phyloP scores from a whole-genome alignment of 2,888 invertebrate species.

The Marasmarcha lunaedactyla region DNA sequence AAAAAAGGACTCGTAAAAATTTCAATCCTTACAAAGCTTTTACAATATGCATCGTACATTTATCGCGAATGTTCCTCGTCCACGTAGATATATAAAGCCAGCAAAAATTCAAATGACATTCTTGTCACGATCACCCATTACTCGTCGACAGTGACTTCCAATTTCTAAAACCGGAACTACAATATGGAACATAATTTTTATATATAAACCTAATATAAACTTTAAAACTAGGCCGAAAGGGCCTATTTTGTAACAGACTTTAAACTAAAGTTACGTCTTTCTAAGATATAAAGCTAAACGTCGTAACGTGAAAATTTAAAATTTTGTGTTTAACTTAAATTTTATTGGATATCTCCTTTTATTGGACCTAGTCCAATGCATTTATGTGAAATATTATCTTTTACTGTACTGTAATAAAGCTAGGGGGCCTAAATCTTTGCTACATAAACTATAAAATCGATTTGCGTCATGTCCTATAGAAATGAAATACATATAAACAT shows the following conservation, averaged over 20 bases:
- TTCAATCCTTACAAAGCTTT: too few relatives aligned
- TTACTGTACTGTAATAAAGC: too few relatives aligned
- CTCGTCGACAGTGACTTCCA: constrained; percentile 68
- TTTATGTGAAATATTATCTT: constrained; percentile 13
- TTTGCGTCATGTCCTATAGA: too few relatives aligned
- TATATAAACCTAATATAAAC: constrained; percentile 17
- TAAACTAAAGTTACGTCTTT: constrained; percentile 25
- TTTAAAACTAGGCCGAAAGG: too few relatives aligned
- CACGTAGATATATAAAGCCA: not conserved
- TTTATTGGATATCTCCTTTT: constrained; percentile 58
- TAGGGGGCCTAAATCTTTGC: too few relatives aligned
- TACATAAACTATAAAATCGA: too few relatives aligned
- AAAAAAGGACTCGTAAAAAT: too few relatives aligned
- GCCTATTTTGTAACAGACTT: too few relatives aligned
- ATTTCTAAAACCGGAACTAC: constrained; percentile 36
- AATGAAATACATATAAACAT: too few relatives aligned
- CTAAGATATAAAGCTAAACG: constrained; percentile 16
- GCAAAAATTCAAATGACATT: constrained; percentile 51
- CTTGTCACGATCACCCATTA: constrained; percentile 62
- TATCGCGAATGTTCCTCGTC: too few relatives aligned
- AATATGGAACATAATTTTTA: constrained; percentile 23
- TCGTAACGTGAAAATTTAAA: constrained; percentile 62
- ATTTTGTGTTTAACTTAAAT: constrained; percentile 67
- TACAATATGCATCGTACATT: too few relatives aligned
- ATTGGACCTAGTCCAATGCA: constrained; percentile 34